These are phyloP conservation scores for Nautilus pompilius DNA, from an alignment of 1,140 invertebrate species.

Conservation along the genomic window DNA sequence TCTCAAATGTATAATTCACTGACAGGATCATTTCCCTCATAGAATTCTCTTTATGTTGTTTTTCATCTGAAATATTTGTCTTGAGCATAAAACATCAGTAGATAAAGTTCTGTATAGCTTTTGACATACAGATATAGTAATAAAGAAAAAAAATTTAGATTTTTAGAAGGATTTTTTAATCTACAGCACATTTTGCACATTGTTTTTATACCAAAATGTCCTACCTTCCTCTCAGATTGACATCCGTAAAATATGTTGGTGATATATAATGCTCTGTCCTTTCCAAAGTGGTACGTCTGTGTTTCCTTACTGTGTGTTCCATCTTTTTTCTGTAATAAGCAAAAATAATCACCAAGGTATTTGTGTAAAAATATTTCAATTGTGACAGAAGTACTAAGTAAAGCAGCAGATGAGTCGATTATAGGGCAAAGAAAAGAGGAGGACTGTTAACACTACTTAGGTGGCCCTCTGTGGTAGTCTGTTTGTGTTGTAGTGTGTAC, in stretches of 20 bases:
- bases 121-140: conserved; percentile 12
- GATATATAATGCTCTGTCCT: conserved; percentile 60
- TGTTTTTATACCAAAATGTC: conserved; percentile 12
- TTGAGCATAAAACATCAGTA: neutral
- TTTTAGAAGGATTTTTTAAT: conserved; percentile 1
- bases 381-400: no score
- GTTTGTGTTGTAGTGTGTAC: no score
- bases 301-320: conserved; percentile 51
- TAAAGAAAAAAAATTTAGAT: conserved; percentile 8
- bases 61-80: neutral
- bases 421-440: no score
- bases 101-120: neutral
- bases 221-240: conserved; percentile 53
- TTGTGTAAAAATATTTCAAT: no score
- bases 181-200: neutral
- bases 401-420: no score
- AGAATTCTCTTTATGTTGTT: neutral
- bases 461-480: no score
- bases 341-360: no score
- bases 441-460: no score
- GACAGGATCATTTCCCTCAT: no score
- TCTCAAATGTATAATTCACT: no score
- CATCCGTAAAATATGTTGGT: conserved; percentile 54
- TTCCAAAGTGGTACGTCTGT: conserved; percentile 57
- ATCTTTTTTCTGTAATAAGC: no score